A percentile compares a stretch with the other conserved stretches of the same genome.
These are phyloP conservation scores for Drosophila lowei DNA, from an alignment of 1,140 invertebrate species.

Conservation along the genomic window DNA sequence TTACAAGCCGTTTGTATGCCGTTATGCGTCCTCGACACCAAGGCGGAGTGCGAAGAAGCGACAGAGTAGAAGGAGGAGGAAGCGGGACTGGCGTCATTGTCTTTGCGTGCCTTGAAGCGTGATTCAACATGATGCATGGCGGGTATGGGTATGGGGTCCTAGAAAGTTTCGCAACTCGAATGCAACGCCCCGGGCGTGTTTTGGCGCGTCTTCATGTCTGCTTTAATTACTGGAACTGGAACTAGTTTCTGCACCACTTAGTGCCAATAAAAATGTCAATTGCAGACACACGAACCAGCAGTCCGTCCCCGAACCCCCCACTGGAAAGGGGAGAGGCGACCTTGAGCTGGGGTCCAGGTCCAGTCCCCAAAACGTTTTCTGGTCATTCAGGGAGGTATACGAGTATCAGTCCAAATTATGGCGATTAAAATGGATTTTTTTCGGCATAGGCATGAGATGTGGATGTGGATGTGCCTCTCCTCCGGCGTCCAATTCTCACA, in stretches of 20 bases:
- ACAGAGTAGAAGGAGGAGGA: background rate
- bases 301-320: too few relatives aligned
- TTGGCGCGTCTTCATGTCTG: constrained; percentile 69
- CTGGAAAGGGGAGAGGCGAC: constrained; percentile 23
- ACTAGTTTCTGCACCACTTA: constrained; percentile 66
- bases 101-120: constrained; percentile 66
- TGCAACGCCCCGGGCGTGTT: constrained; percentile 45
- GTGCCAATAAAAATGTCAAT: constrained; percentile 74
- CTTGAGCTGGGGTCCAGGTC: constrained; percentile 30
- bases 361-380: constrained; percentile 16
- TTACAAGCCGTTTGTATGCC: constrained; percentile 39
- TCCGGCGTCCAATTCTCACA: constrained; percentile 44
- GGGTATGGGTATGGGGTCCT: background rate
- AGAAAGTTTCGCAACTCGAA: constrained; percentile 38
- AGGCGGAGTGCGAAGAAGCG: constrained; percentile 43
- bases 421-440: constrained; percentile 70
- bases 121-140: constrained; percentile 62
- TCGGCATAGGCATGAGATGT: constrained; percentile 6
- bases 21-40: constrained; percentile 59
- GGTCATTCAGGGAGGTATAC: constrained; percentile 27
- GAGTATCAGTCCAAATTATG: constrained; percentile 35
- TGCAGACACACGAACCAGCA: constrained; percentile 10
- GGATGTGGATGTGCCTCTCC: background rate
- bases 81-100: constrained; percentile 66
- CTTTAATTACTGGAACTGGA: constrained; percentile 67